These are phyloP conservation scores for Malacoraja senta DNA, from an alignment of 2,797 vertebrate genomes.

Conservation along the genomic window DNA sequence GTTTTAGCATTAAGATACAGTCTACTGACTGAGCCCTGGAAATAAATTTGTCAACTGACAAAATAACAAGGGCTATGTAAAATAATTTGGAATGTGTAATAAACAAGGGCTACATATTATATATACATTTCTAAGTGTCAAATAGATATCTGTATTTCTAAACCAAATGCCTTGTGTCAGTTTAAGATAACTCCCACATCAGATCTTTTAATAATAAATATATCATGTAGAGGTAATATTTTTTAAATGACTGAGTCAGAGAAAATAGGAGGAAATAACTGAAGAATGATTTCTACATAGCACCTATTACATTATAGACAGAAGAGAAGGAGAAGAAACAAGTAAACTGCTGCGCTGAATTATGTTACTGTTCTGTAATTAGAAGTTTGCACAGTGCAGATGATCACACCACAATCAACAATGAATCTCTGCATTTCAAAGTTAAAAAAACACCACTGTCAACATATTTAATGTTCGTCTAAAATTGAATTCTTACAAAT, in stretches of 20 bases:
- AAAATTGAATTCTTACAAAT: not conserved
- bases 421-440: not conserved
- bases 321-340: not conserved
- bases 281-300: not conserved
- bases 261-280: not conserved
- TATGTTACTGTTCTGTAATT: not conserved
- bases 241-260: not conserved
- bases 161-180: not conserved
- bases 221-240: not conserved
- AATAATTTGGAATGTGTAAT: no score
- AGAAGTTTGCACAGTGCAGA: not conserved
- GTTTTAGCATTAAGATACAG: not conserved
- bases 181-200: not conserved
- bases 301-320: not conserved
- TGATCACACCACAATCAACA: not conserved
- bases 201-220: conserved; percentile 5
- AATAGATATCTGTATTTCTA: not conserved
- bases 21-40: no score
- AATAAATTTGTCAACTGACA: no score
- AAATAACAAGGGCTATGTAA: not conserved
- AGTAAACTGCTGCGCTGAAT: not conserved
- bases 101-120: not conserved
- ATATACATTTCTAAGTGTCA: no score
- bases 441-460: not conserved
- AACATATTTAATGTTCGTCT: not conserved